These are phyloP conservation scores for Drosophila rellima DNA, from an alignment of 2,888 invertebrate species.

Conservation along the genomic window DNA sequence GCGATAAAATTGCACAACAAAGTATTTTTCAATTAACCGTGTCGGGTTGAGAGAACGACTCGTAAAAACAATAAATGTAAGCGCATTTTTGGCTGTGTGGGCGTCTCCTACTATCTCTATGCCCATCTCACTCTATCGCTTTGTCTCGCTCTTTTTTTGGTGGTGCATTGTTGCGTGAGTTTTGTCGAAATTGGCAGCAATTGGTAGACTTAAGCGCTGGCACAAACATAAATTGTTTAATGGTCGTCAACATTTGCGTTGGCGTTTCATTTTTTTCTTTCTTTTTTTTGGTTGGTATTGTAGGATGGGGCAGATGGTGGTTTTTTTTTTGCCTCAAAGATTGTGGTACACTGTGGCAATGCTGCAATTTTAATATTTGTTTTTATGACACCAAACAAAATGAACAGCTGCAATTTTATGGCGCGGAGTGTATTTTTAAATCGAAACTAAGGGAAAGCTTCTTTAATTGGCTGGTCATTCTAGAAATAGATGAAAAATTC, in stretches of 20 bases:
- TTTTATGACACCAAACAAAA: conserved; percentile 61
- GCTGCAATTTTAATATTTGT: conserved; percentile 68
- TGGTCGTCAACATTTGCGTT: conserved; percentile 57
- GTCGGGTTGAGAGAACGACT: conserved; percentile 53
- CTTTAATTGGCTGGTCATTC: conserved; percentile 44
- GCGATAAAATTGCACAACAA: conserved; percentile 74
- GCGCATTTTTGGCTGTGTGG: conserved; percentile 27
- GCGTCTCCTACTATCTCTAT: conserved; percentile 5
- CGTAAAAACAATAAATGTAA: conserved; percentile 78
- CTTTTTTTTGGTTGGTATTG: background rate
- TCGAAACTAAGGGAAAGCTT: conserved; percentile 24
- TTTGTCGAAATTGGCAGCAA: conserved; percentile 68
- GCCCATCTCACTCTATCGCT: background rate
- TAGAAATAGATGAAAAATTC: conserved; percentile 23
- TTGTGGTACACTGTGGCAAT: conserved; percentile 49
- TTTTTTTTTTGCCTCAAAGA: conserved; percentile 36
- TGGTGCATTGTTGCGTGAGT: conserved; percentile 56
- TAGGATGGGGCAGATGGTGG: background rate
- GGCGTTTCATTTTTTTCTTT: conserved; percentile 19
- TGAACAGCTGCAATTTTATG: conserved; percentile 65
- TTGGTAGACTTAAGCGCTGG: conserved; percentile 67
- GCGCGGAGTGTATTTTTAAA: conserved; percentile 31
- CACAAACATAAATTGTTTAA: conserved; percentile 75
- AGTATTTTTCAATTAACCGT: conserved; percentile 79
- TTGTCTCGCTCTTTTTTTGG: background rate